Evolutionary conservation across 2,113 vertebrate genomes (phyloP).

Genomic region (Xyrauchen texanus): DNA sequence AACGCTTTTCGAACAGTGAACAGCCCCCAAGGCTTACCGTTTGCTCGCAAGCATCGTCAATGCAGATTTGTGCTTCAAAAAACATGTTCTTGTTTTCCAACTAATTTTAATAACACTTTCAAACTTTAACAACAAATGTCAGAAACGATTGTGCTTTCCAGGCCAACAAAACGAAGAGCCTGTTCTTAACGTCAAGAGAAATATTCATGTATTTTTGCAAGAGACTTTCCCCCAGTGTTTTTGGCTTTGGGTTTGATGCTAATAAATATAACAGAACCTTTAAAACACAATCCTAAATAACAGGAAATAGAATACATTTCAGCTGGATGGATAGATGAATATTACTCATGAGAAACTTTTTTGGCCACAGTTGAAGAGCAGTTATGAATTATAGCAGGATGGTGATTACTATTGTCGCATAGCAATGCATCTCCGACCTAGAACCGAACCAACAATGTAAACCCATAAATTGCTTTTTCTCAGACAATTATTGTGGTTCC

Average conservation of each 20-base stretch:
- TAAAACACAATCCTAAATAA: slow-evolving; percentile 2
- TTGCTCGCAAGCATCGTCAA: no score
- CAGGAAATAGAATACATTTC: no score
- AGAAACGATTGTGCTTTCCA: slow-evolving; percentile 3
- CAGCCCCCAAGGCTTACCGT: no score
- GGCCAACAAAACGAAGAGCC: no score
- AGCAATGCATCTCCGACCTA: neutral
- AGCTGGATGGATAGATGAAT: slow-evolving; percentile 7
- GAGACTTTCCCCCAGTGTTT: neutral
- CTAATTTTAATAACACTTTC: no score
- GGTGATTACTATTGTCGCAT: neutral
- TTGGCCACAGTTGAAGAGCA: slow-evolving; percentile 15
- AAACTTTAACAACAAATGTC: slow-evolving; percentile 23
- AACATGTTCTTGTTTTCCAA: slow-evolving; percentile 1
- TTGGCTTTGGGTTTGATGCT: slow-evolving; percentile 18
- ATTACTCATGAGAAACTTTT: slow-evolving; percentile 28
- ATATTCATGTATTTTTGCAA: slow-evolving; percentile 25
- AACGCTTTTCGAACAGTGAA: no score
- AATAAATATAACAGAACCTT: neutral
- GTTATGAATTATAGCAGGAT: slow-evolving; percentile 36
- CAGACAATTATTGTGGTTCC: neutral
- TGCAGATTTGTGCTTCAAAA: no score
- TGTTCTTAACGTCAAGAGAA: neutral
- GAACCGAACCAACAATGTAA: slow-evolving; percentile 6
- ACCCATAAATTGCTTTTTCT: slow-evolving; percentile 31